These are phyloP conservation scores for Gracilinanus agilis DNA, from an alignment of 2,113 vertebrate genomes.

Conservation along the genomic window DNA sequence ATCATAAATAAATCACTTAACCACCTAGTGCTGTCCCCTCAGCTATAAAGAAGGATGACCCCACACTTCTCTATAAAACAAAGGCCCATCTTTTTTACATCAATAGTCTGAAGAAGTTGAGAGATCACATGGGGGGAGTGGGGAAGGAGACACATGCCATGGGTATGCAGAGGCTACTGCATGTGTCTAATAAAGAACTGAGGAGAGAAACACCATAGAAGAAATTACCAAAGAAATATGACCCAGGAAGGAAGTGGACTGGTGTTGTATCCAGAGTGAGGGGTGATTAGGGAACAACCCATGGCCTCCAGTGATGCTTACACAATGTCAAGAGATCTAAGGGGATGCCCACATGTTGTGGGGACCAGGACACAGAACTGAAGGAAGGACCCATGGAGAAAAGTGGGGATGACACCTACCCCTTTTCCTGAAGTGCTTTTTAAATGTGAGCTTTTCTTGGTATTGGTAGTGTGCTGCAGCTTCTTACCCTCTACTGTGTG, in stretches of 20 bases:
- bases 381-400: neutral
- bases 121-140: neutral
- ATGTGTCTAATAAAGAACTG: neutral
- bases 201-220: neutral
- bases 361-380: neutral
- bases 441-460: neutral
- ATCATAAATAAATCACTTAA: neutral
- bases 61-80: neutral
- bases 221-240: constrained; percentile 29
- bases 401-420: neutral
- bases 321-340: neutral
- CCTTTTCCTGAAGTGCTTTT: neutral
- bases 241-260: neutral
- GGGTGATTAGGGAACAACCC: neutral
- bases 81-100: neutral
- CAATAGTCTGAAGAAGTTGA: neutral
- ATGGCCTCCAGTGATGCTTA: neutral
- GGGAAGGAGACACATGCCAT: neutral
- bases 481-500: neutral
- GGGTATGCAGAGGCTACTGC: neutral
- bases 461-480: neutral
- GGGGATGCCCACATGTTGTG: neutral
- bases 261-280: neutral
- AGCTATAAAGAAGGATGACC: neutral
- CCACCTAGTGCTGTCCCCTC: neutral